A percentile compares a stretch with the other conserved stretches of the same genome.
phyloP scores from a whole-genome alignment of 1,140 invertebrate species.

The Luehdorfia chinensis region DNA sequence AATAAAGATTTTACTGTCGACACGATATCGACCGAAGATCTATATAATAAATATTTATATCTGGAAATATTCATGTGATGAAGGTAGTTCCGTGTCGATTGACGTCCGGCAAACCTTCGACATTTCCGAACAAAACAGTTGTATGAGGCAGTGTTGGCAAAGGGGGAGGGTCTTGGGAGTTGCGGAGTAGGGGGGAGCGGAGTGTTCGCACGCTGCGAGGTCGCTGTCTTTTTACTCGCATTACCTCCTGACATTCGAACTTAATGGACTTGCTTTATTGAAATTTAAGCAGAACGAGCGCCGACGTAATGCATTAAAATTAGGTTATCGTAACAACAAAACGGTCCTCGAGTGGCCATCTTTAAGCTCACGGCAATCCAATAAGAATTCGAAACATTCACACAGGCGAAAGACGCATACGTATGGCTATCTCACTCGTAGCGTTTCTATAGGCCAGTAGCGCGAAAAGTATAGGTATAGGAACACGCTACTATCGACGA shows the following conservation, averaged over 20 bases:
- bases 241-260: conserved; percentile 69
- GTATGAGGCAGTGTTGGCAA: conserved; percentile 55
- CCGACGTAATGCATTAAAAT: conserved; percentile 67
- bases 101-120: conserved; percentile 74
- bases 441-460: conserved; percentile 19
- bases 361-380: conserved; percentile 68
- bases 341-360: conserved; percentile 71
- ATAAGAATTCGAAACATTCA: conserved; percentile 70
- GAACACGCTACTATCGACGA: conserved; percentile 54
- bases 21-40: conserved; percentile 27
- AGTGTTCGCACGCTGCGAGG: conserved; percentile 57
- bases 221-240: conserved; percentile 66
- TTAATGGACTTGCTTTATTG: conserved; percentile 67
- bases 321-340: conserved; percentile 73
- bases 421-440: conserved; percentile 48
- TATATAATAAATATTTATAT: conserved; percentile 53
- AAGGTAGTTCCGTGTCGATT: conserved; percentile 70
- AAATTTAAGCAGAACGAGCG: conserved; percentile 66
- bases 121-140: conserved; percentile 65
- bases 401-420: conserved; percentile 25
- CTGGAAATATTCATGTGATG: conserved; percentile 60
- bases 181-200: conserved; percentile 22
- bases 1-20: conserved; percentile 18
- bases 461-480: conserved; percentile 60
- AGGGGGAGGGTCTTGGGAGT: conserved; percentile 17